These are phyloP conservation scores for Chaenocephalus aceratus DNA, from an alignment of 2,113 vertebrate species.

Conservation along the genomic window DNA sequence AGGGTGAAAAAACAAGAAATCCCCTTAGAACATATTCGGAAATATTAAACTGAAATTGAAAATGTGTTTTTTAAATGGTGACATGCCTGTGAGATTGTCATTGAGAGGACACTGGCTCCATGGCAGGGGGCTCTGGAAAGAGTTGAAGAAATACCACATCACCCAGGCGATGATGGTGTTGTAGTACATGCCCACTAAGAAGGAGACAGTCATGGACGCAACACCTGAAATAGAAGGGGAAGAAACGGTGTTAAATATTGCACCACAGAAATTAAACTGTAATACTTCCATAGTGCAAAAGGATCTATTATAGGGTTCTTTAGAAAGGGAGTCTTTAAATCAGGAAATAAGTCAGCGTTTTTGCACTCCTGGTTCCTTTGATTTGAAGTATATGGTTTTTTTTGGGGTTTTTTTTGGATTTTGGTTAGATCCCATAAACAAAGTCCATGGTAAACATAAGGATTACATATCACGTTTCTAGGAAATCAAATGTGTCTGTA, in stretches of 20 bases:
- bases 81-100: slow-evolving; percentile 16
- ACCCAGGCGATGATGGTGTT: slow-evolving; percentile 24
- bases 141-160: slow-evolving; percentile 23
- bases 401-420: too few species aligned
- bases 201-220: slow-evolving; percentile 9
- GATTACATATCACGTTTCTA: too few species aligned
- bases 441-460: too few species aligned
- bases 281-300: neutral
- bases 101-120: slow-evolving; percentile 30
- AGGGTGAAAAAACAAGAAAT: neutral
- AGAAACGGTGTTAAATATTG: neutral
- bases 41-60: neutral
- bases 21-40: neutral
- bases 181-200: slow-evolving; percentile 27
- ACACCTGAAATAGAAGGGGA: neutral
- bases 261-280: too few species aligned
- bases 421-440: too few species aligned
- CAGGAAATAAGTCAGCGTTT: too few species aligned
- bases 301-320: neutral
- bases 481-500: too few species aligned
- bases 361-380: too few species aligned
- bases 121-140: slow-evolving; percentile 8
- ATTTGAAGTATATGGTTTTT: too few species aligned
- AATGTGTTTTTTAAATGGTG: neutral
- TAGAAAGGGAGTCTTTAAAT: too few species aligned